Conservation (phyloP, 2,113 vertebrate genomes). For the Butorides virescens region DNA sequence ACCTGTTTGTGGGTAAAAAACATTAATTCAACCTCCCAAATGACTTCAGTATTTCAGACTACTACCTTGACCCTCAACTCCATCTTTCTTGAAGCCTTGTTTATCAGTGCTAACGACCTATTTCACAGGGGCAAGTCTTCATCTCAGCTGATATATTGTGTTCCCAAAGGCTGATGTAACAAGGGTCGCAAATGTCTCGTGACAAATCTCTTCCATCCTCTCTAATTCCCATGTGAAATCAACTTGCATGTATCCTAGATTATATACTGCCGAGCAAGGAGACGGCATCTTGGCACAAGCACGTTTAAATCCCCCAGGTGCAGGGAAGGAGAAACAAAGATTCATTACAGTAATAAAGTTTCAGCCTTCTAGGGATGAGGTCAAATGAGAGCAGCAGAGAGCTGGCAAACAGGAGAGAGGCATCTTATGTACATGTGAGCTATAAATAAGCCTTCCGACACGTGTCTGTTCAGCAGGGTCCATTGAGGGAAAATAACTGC, state of each 20-base stretch:
- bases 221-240: slow-evolving; percentile 32
- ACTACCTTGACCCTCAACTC: background rate
- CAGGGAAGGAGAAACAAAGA: slow-evolving; percentile 43
- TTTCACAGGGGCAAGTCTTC: background rate
- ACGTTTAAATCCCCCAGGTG: background rate
- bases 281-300: background rate
- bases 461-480: background rate
- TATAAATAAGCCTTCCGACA: background rate
- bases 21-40: background rate
- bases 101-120: background rate
- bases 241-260: background rate
- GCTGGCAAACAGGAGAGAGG: background rate
- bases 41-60: background rate
- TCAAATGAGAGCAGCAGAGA: slow-evolving; percentile 2
- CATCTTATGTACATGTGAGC: background rate
- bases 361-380: slow-evolving; percentile 46
- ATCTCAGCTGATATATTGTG: slow-evolving; percentile 2
- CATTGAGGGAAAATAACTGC: background rate
- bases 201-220: slow-evolving; percentile 28
- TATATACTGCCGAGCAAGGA: background rate
- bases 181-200: background rate
- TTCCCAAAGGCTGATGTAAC: slow-evolving; percentile 34
- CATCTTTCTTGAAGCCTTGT: background rate
- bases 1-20: background rate
- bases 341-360: slow-evolving; percentile 54